Percentiles rank a stretch among this genome's conserved stretches.
phyloP scores from a whole-genome alignment of 2,797 vertebrate species.

The Lates japonicus region DNA sequence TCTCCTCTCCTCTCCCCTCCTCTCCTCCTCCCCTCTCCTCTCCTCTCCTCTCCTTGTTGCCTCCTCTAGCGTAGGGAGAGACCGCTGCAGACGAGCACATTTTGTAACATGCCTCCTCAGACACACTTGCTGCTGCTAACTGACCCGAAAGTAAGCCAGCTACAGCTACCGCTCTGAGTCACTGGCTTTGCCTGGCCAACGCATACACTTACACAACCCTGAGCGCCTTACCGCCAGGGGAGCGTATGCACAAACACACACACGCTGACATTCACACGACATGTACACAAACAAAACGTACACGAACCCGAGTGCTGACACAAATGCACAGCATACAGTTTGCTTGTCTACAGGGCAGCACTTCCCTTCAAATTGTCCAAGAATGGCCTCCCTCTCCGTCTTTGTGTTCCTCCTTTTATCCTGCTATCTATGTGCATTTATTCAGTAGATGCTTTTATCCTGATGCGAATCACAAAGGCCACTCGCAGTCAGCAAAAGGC shows the following conservation, averaged over 20 bases:
- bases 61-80: conserved; percentile 60
- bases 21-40: conserved; percentile 1
- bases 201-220: conserved; percentile 77
- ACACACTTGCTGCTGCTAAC: conserved; percentile 81
- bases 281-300: conserved; percentile 59
- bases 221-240: conserved; percentile 59
- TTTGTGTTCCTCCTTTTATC: conserved; percentile 46
- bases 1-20: not conserved
- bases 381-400: conserved; percentile 31
- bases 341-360: conserved; percentile 47
- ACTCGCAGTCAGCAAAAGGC: conserved; percentile 57
- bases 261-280: conserved; percentile 26
- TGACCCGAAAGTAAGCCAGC: conserved; percentile 86
- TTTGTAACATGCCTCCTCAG: conserved; percentile 81
- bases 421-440: conserved; percentile 62
- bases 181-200: conserved; percentile 75
- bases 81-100: conserved; percentile 68
- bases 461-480: conserved; percentile 68
- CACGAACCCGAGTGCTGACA: conserved; percentile 64
- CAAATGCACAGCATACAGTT: conserved; percentile 48
- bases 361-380: conserved; percentile 43
- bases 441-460: conserved; percentile 69
- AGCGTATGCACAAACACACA: conserved; percentile 43
- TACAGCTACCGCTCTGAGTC: conserved; percentile 80
- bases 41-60: conserved; percentile 22